Conservation (phyloP, 2,797 vertebrate species). For the Vipera latastei region DNA sequence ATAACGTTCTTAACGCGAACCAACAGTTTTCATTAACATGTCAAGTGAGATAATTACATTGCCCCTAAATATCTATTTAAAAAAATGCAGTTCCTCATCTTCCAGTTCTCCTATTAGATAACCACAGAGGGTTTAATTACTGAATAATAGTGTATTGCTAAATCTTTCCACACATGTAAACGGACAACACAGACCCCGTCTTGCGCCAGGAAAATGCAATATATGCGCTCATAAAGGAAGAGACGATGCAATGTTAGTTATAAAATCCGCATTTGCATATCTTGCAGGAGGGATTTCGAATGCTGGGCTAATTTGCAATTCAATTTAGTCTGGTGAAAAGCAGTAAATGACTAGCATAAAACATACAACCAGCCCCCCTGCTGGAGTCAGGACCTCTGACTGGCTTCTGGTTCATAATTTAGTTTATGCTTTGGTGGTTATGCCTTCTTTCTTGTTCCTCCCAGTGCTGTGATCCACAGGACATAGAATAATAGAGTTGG, state of each 20-base stretch:
- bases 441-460: neutral
- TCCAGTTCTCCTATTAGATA: neutral
- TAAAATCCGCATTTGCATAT: neutral
- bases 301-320: neutral
- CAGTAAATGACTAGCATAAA: neutral
- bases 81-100: slow-evolving; percentile 4
- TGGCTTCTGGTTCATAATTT: neutral
- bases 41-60: slow-evolving; percentile 31
- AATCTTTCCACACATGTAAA: no score
- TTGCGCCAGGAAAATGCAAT: neutral
- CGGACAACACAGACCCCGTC: neutral
- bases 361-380: no score
- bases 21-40: slow-evolving; percentile 36
- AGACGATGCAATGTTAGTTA: neutral
- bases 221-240: neutral
- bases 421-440: neutral
- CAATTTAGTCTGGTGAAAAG: neutral
- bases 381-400: neutral
- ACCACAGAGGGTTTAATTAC: slow-evolving; percentile 15
- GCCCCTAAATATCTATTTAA: slow-evolving; percentile 6
- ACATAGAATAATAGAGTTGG: neutral
- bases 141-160: neutral
- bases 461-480: neutral
- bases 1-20: slow-evolving; percentile 17
- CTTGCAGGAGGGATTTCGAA: neutral